These are phyloP conservation scores for Mirza zaza DNA, from an alignment of 2,113 vertebrate species.

Conservation along the genomic window DNA sequence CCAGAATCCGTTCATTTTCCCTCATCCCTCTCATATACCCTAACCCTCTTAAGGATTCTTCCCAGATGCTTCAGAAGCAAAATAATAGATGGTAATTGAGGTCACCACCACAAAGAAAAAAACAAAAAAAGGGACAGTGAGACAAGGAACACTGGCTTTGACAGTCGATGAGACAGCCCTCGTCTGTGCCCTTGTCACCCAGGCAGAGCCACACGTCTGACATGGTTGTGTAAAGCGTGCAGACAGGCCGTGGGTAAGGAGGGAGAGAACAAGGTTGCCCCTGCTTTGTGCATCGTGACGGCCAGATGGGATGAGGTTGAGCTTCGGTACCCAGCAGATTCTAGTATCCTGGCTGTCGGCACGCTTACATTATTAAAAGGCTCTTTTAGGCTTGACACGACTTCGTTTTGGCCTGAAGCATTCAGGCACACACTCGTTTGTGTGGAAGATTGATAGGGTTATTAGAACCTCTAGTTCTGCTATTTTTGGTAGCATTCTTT, in stretches of 20 bases:
- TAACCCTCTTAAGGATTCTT: background rate
- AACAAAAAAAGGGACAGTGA: background rate
- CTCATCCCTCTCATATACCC: background rate
- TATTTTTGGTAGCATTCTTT: constrained; percentile 47
- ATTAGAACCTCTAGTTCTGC: constrained; percentile 23
- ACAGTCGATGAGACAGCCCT: background rate
- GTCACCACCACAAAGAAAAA: background rate
- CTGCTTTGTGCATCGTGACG: background rate
- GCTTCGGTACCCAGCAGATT: background rate
- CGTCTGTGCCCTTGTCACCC: background rate
- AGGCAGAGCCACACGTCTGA: background rate
- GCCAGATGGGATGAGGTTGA: background rate
- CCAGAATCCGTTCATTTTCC: background rate
- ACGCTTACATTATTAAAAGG: constrained; percentile 44
- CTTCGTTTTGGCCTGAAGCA: background rate
- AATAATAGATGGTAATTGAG: background rate
- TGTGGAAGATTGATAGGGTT: constrained; percentile 52
- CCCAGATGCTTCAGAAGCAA: background rate
- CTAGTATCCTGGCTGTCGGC: fast-evolving
- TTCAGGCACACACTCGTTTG: background rate
- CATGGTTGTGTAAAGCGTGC: fast-evolving
- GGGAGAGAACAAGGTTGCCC: background rate
- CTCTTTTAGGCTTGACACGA: background rate
- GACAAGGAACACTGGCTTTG: background rate
- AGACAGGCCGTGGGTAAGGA: background rate